Evolutionary conservation across 2,113 vertebrate genomes (phyloP), one percentile per base, ranked within the genome.

Genomic region (Indicator indicator): DNA sequence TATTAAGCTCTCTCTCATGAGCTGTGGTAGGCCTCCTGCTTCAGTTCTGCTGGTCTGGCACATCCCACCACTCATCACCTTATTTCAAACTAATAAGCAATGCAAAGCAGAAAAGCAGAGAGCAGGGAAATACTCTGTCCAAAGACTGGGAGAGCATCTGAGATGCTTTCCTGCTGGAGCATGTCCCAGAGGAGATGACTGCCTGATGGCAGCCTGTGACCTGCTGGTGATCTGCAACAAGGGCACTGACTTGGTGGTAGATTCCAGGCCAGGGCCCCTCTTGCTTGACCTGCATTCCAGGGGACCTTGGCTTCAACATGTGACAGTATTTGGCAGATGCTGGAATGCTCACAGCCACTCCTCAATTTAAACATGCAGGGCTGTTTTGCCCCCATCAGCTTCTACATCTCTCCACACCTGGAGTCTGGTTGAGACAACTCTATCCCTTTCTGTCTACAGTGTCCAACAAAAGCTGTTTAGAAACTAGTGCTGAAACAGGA

Each of bases 381-480:
- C 16, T 15, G 27, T 33, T 46, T 27, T 44, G 9, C 3, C 4
- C 32, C 16, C 19, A 33, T 26, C 16, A 19, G 33, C 24, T 24
- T 68, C 11, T 33, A 19, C 8, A 14, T 10, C 3, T 50, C 33
- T 55, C 21, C 48, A 33, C 50, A 50, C 52, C 28, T 38, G 15
- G 33, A 28, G 30, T 30, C 21, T 26, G 28, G 19, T 2, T 33
- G 9, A 64, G 24, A 16, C 58, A 23, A 23, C 5, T 12, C 2
- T 8, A 30, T 20, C 32, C 10, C 12, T 0, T 0, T 28, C 24
- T 18, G 13, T 14, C 63, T 44, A 44, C 5, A 46, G 15, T 6
- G 9, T 30, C 23, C 1, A 0, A 24, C 42, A 74, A 69, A 79
- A 27, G 20, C 48, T 0, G 0, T 17, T 63, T 44, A 58, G 48